Percentiles rank a stretch among this genome's conserved stretches.
Evolutionary conservation across 2,888 invertebrate species (phyloP).

Genomic region (Archaeoteleia sp.): DNA sequence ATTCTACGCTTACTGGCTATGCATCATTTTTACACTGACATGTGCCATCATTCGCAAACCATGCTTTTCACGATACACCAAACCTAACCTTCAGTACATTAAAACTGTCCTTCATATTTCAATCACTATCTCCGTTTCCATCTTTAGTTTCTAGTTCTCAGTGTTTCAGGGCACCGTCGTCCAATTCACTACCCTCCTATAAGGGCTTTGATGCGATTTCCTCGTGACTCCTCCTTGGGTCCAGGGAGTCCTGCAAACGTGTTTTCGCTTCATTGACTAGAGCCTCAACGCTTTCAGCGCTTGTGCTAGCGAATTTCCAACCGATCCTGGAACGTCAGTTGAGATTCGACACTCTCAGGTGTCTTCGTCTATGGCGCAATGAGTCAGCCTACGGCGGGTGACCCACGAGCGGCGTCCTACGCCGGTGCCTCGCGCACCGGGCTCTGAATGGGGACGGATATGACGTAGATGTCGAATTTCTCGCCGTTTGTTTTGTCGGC

Average conservation of each 20-base stretch:
- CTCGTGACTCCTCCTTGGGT: not conserved
- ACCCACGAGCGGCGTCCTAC: conserved; percentile 10
- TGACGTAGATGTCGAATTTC: conserved; percentile 75
- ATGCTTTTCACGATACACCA: too few relatives aligned
- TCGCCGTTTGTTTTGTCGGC: conserved; percentile 70
- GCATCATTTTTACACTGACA: too few relatives aligned
- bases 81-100: too few relatives aligned
- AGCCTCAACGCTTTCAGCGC: conserved; percentile 39
- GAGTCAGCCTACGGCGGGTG: conserved; percentile 21
- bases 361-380: conserved; percentile 1
- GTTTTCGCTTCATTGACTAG: conserved; percentile 27
- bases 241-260: too few relatives aligned
- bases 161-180: too few relatives aligned
- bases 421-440: conserved; percentile 63
- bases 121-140: too few relatives aligned
- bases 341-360: conserved; percentile 40
- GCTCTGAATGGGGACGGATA: conserved; percentile 74
- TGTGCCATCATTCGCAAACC: too few relatives aligned
- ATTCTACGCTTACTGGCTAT: too few relatives aligned
- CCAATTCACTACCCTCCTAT: too few relatives aligned
- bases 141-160: too few relatives aligned
- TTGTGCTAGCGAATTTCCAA: conserved; percentile 13
- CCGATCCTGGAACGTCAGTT: not conserved
- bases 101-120: too few relatives aligned
- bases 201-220: too few relatives aligned